Evolutionary conservation across 2,113 vertebrate genomes (phyloP).

Genomic region (Callithrix jacchus): DNA sequence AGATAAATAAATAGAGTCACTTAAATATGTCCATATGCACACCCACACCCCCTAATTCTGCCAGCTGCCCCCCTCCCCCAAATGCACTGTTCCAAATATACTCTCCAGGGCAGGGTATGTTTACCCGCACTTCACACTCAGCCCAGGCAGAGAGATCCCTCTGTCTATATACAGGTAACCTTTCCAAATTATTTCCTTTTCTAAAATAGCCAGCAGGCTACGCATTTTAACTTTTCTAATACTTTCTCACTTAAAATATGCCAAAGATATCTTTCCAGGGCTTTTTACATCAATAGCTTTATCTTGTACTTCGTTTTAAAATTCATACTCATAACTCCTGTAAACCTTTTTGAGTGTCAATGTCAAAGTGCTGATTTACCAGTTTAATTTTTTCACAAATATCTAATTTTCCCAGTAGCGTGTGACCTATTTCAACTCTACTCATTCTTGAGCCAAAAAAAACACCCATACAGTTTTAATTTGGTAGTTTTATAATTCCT

Average conservation of each 20-base stretch:
- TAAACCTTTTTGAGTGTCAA: background rate
- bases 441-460: background rate
- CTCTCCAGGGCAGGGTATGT: too few relatives aligned
- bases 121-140: background rate
- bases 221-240: background rate
- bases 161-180: background rate
- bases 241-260: background rate
- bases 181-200: background rate
- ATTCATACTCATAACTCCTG: background rate
- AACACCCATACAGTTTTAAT: background rate
- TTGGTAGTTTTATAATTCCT: background rate
- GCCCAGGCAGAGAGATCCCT: fast-evolving
- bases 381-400: background rate
- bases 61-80: background rate
- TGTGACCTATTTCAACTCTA: background rate
- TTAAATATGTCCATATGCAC: background rate
- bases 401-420: background rate
- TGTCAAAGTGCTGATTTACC: background rate
- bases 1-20: background rate
- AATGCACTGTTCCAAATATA: background rate
- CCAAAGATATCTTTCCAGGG: background rate
- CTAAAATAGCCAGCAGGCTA: background rate
- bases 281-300: background rate
- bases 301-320: background rate
- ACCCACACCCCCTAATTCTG: background rate